Evolutionary conservation across 2,113 vertebrate genomes (phyloP), one percentile per base, ranked within the genome.

Genomic region (Cacatua alba): DNA sequence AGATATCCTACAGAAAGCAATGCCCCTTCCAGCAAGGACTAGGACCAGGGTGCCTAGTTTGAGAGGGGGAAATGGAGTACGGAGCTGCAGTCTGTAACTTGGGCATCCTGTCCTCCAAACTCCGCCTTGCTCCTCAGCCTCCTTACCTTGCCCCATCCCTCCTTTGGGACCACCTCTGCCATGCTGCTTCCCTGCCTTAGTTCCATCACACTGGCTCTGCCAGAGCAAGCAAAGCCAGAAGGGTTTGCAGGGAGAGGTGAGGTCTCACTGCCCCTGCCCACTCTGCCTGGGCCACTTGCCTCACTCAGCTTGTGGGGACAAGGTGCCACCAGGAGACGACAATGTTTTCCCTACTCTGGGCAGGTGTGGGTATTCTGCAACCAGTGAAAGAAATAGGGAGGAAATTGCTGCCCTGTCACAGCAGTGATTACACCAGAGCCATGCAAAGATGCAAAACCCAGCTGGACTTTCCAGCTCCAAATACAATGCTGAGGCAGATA

Each of bases 371-470:
- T 5, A 1, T 80, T 49, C 91, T 65, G 44, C 33, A 12, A 15
- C 8, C 21, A 2, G 14, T 1, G 37, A 49, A 23, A 41, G 26
- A 69, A 65, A 53, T 0, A 1, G 26, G 33, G 37, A 29, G 5
- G 31, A n/a, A 74, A n/a, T 9, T 4, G 13, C 14, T 41, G n/a
- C 11, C 43, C 48, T 25, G 35, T 15, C 29, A 35, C 17, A 0
- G 0, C 37, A 25, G 57, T 1, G 6, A 2, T 63, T 23, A 0
- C 4, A 29, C 23, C 0, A 0, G 0, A 18, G 37, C 59, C 33
- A 46, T 3, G 19, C 39, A 37, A 28, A 49, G 29, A 11, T 13
- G 29, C 13, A 28, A 25, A 41, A 1, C 12, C 5, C 51, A 15
- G 44, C 17, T 41, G 52, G 60, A 44, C 55, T 79, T 23, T 48